A percentile compares a stretch with the other conserved stretches of the same genome.
Conservation (phyloP, 2,113 vertebrate genomes). For the Lanius ludovicianus region DNA sequence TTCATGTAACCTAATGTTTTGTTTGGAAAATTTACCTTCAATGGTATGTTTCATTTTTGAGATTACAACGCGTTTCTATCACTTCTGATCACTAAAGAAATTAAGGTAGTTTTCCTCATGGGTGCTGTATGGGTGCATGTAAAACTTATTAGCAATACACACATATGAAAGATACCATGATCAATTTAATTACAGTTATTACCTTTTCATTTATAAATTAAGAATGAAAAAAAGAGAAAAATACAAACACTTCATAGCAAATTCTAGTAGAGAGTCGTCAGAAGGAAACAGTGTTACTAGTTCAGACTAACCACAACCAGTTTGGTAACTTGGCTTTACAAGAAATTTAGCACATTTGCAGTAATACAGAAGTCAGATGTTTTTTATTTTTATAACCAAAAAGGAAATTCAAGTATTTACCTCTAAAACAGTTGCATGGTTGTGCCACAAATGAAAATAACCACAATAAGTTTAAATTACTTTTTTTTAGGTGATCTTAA, state of each 20-base stretch:
- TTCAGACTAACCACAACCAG: not conserved
- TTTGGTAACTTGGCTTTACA: not conserved
- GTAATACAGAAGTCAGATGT: not conserved
- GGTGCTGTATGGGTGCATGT: not conserved
- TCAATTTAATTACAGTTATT: not conserved
- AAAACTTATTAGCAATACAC: not conserved
- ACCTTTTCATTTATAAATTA: not conserved
- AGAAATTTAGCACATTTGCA: not conserved
- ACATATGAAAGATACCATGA: not conserved
- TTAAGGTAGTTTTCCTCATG: not conserved
- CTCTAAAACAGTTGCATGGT: not conserved
- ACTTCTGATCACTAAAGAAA: not conserved
- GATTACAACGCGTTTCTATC: not conserved
- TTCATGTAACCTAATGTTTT: not conserved
- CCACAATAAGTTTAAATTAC: not conserved
- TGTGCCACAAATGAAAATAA: not conserved
- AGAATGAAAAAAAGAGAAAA: not conserved
- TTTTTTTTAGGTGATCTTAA: not conserved
- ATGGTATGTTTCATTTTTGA: not conserved
- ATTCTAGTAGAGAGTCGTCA: not conserved
- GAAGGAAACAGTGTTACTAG: not conserved
- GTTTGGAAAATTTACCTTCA: not conserved
- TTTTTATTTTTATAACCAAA: not conserved
- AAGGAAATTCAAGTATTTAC: not conserved
- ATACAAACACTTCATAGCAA: not conserved